phyloP scores from a whole-genome alignment of 2,113 vertebrate species.

The Regulus satrapa region DNA sequence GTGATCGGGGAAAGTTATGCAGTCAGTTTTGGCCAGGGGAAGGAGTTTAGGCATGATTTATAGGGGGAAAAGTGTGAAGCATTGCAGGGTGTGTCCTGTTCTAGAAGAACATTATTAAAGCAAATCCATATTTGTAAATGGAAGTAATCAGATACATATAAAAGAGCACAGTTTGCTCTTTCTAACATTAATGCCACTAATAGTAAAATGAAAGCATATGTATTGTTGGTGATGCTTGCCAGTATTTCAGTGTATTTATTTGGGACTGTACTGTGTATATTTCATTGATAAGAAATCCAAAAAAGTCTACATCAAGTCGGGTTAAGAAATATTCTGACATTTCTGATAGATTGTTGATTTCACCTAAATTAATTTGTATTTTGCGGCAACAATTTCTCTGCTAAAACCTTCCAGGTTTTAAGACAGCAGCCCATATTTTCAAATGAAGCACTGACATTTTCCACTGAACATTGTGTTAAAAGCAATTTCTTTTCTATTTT shows the following conservation, averaged over 20 bases:
- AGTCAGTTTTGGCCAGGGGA: background rate
- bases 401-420: background rate
- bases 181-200: background rate
- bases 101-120: background rate
- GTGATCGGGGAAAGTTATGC: background rate
- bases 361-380: background rate
- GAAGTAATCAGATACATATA: background rate
- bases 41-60: background rate
- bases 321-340: background rate
- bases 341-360: background rate
- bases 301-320: background rate
- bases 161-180: background rate
- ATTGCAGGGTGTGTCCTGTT: background rate
- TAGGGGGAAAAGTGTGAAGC: background rate
- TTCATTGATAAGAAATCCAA: background rate
- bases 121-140: conserved; percentile 8
- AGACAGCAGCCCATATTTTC: conserved; percentile 1
- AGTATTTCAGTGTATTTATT: background rate
- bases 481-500: background rate
- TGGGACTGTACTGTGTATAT: background rate
- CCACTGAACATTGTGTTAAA: background rate
- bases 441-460: background rate
- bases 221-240: background rate
- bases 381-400: background rate
- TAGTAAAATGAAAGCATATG: conserved; percentile 22